Conservation (phyloP, 23 tunicate species). For the Ciona savignyi region DNA sequence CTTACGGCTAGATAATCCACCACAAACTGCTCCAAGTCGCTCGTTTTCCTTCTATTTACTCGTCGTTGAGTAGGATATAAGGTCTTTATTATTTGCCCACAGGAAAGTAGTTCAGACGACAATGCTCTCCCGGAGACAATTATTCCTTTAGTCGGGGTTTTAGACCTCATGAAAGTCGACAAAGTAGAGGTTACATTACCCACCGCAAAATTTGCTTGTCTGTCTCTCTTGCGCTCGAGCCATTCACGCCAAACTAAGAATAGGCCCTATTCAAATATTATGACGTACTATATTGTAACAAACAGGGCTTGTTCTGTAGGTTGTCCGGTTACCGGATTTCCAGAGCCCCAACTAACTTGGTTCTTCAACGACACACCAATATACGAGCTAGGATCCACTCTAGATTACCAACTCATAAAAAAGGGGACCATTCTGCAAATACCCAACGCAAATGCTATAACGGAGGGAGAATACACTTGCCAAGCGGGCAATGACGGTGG, state of each 20-base stretch:
- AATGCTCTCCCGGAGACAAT: neutral
- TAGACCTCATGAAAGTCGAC: no score
- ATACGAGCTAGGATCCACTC: conserved; percentile 1
- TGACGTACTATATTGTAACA: no score
- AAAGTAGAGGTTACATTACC: no score
- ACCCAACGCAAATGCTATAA: conserved; percentile 11
- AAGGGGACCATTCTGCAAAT: conserved; percentile 34
- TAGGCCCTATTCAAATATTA: no score
- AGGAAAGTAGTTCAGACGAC: neutral
- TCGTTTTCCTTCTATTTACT: neutral
- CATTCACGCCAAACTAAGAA: no score
- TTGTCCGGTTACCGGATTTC: conserved; percentile 73
- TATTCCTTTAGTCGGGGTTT: neutral
- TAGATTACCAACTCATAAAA: conserved; percentile 31
- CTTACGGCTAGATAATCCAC: neutral
- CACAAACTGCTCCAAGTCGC: neutral
- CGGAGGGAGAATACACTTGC: conserved; percentile 49
- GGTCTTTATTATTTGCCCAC: neutral
- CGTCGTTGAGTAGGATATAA: neutral
- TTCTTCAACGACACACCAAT: conserved; percentile 29
- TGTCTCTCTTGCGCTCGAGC: no score
- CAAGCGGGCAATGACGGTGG: conserved; percentile 64
- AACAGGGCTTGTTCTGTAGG: conserved; percentile 44
- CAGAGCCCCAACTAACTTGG: conserved; percentile 47
- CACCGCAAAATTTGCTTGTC: no score